A percentile compares a stretch with the other conserved stretches of the same genome.
phyloP scores from a whole-genome alignment of 1,140 invertebrate genomes.

The Drosophila biarmipes region DNA sequence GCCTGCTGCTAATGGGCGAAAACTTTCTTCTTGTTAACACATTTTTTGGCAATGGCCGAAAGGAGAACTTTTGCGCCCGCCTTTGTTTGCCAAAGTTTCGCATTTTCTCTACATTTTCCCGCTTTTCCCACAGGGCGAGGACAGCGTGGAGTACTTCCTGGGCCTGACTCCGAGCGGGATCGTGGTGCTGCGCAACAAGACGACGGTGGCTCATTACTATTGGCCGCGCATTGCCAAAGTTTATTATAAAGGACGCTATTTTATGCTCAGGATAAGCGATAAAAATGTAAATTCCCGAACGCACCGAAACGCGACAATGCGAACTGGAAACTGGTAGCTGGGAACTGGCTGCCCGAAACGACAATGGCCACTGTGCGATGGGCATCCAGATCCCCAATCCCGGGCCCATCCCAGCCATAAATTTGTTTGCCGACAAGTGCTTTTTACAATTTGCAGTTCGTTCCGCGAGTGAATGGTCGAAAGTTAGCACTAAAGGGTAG shows the following conservation, averaged over 20 bases:
- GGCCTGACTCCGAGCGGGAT: slow-evolving; percentile 99
- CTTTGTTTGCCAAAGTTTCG: slow-evolving; percentile 50
- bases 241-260: slow-evolving; percentile 97
- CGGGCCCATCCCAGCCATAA: slow-evolving; percentile 57
- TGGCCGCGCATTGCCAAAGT: slow-evolving; percentile 99
- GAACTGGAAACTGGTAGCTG: slow-evolving; percentile 17
- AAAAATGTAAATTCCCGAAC: slow-evolving; percentile 92
- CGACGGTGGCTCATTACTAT: slow-evolving; percentile 99
- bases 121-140: slow-evolving; percentile 92
- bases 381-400: slow-evolving; percentile 32
- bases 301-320: slow-evolving; percentile 49
- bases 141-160: slow-evolving; percentile 98
- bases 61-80: slow-evolving; percentile 55
- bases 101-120: slow-evolving; percentile 30
- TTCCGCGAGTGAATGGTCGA: slow-evolving; percentile 48
- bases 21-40: slow-evolving; percentile 71
- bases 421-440: slow-evolving; percentile 72
- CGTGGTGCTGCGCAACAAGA: slow-evolving; percentile 97
- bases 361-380: slow-evolving; percentile 51
- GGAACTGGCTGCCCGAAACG: slow-evolving; percentile 21
- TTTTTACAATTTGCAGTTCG: slow-evolving; percentile 79
- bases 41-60: slow-evolving; percentile 66
- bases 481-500: slow-evolving; percentile 37
- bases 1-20: slow-evolving; percentile 74
- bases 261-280: slow-evolving; percentile 97